phyloP scores from a whole-genome alignment of 2,888 invertebrate species.

The Papilio elwesi region DNA sequence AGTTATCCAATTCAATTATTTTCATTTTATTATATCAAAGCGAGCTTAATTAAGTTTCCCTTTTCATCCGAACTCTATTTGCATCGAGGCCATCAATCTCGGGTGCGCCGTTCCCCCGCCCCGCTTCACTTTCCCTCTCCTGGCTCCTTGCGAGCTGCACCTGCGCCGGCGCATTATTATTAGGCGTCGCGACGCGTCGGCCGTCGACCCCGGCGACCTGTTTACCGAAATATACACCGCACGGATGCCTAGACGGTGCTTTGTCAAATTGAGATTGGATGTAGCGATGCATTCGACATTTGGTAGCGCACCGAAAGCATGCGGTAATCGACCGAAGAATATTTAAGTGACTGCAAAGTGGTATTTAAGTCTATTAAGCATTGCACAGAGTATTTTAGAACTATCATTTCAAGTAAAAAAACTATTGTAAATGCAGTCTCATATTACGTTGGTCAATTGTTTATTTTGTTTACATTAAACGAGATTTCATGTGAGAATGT shows the following conservation, averaged over 20 bases:
- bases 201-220: constrained; percentile 77
- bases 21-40: constrained; percentile 44
- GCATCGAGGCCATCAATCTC: constrained; percentile 45
- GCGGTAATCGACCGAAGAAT: constrained; percentile 20
- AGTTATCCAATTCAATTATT: constrained; percentile 37
- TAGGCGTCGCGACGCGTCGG: constrained; percentile 78
- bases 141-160: constrained; percentile 56
- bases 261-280: constrained; percentile 37
- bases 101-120: constrained; percentile 36
- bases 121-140: constrained; percentile 41
- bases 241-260: constrained; percentile 43
- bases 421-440: no score
- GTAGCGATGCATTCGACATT: constrained; percentile 38
- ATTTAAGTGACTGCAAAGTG: constrained; percentile 3
- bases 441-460: no score
- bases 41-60: constrained; percentile 44
- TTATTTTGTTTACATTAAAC: no score
- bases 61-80: constrained; percentile 46
- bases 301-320: constrained; percentile 10
- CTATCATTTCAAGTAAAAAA: background rate
- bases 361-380: background rate
- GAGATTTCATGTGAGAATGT: constrained; percentile 27
- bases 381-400: background rate
- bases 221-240: constrained; percentile 77
- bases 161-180: constrained; percentile 75